phyloP scores from a whole-genome alignment of 2,797 vertebrate genomes.

The Petrocephalus sullivani region DNA sequence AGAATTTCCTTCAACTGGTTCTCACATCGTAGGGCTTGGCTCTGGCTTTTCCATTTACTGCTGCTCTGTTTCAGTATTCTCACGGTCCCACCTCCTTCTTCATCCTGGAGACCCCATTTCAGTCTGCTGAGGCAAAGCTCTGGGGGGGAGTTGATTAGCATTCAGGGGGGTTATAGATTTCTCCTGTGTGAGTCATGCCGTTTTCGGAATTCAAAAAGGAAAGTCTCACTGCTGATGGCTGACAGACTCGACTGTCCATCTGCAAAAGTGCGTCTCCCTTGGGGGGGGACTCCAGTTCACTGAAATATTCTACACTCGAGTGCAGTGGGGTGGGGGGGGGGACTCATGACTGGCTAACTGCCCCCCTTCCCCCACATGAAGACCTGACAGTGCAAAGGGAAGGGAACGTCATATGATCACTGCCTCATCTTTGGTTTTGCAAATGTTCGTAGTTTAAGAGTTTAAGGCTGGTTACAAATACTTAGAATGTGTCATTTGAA shows the following conservation, averaged over 20 bases:
- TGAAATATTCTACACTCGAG: background rate
- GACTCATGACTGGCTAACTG: background rate
- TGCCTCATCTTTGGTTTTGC: background rate
- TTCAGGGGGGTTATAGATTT: conserved; percentile 38
- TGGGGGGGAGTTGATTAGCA: conserved; percentile 35
- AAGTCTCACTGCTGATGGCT: background rate
- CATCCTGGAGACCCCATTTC: conserved; percentile 18
- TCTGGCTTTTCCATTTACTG: background rate
- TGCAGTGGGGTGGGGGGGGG: background rate
- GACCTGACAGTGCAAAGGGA: background rate
- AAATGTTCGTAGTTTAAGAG: background rate
- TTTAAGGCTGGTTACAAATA: background rate
- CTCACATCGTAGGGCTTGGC: conserved; percentile 20
- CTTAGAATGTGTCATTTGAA: background rate
- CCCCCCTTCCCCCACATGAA: background rate
- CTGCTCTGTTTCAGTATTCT: background rate
- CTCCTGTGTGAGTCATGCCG: conserved; percentile 13
- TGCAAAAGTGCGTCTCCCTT: background rate
- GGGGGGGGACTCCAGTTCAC: background rate
- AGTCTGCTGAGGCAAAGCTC: conserved; percentile 38
- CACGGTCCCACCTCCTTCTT: background rate
- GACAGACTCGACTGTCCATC: background rate
- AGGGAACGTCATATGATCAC: background rate
- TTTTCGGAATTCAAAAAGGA: background rate
- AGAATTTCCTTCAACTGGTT: conserved; percentile 48